Conservation (phyloP, 92 coral and sea anemone genomes). For the Epizoanthus ramosus region DNA sequence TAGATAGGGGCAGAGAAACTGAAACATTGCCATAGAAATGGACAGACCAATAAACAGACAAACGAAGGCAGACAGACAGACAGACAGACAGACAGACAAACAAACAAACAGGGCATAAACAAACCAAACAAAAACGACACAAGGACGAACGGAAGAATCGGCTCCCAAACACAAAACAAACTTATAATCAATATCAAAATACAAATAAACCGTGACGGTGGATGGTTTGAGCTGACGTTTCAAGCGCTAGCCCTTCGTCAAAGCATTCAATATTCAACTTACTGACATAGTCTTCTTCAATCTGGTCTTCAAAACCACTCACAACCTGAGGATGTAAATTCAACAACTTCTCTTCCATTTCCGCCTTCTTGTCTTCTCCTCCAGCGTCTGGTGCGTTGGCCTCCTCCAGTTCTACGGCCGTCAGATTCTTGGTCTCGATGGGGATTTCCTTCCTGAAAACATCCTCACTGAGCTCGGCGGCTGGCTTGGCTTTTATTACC, state of each 20-base stretch:
- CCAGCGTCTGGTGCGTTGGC: constrained; percentile 22
- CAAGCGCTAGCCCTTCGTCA: too few relatives aligned
- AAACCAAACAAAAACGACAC: too few relatives aligned
- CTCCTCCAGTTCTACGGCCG: constrained; percentile 53
- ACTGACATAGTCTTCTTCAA: constrained; percentile 31
- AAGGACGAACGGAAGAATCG: too few relatives aligned
- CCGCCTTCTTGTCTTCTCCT: constrained; percentile 44
- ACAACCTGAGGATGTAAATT: constrained; percentile 13
- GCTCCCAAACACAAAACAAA: not conserved
- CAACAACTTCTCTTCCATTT: constrained; percentile 44
- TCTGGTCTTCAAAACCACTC: constrained; percentile 47
- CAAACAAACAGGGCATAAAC: too few relatives aligned
- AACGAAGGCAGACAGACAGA: too few relatives aligned
- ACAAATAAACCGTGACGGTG: too few relatives aligned
- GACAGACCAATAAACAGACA: too few relatives aligned
- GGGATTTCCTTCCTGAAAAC: constrained; percentile 76
- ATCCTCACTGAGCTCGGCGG: constrained; percentile 52
- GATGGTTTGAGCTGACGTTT: too few relatives aligned
- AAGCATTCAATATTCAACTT: not conserved
- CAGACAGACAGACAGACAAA: too few relatives aligned
- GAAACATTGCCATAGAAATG: too few relatives aligned
- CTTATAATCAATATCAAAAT: too few relatives aligned
- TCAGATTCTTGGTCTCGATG: constrained; percentile 79
- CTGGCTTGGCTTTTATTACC: constrained; percentile 17
- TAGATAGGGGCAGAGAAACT: too few relatives aligned